Conservation (phyloP, 2,888 invertebrate genomes). For the Cacoxenus indagator region DNA sequence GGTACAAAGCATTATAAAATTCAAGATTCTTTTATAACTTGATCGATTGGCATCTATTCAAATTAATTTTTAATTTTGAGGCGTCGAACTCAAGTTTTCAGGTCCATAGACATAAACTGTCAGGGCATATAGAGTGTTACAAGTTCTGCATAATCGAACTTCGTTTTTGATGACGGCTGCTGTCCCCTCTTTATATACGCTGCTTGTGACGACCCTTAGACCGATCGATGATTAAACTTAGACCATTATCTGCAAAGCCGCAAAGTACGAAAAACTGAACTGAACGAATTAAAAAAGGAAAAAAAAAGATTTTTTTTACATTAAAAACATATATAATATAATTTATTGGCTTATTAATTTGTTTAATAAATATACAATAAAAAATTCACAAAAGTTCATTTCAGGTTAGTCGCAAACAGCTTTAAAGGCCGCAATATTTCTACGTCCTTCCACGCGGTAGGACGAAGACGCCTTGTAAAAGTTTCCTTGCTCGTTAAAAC, state of each 20-base stretch:
- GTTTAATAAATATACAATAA: conserved; percentile 62
- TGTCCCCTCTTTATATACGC: not conserved
- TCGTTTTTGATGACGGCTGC: too few species aligned
- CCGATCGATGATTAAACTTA: not conserved
- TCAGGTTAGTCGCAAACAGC: conserved; percentile 48
- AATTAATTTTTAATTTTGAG: too few species aligned
- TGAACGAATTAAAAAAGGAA: too few species aligned
- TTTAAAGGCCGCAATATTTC: conserved; percentile 8
- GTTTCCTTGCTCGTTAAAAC: not conserved
- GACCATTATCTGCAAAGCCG: not conserved
- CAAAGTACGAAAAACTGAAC: not conserved
- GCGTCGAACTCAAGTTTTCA: too few species aligned
- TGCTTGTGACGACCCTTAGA: not conserved
- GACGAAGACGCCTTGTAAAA: not conserved
- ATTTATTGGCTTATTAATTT: conserved; percentile 64
- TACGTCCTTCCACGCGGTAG: not conserved
- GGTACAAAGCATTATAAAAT: too few species aligned
- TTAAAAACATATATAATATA: conserved; percentile 60
- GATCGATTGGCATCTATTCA: too few species aligned
- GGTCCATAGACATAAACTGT: too few species aligned
- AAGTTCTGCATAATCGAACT: too few species aligned
- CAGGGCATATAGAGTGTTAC: too few species aligned
- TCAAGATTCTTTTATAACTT: too few species aligned
- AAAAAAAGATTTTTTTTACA: conserved; percentile 40
- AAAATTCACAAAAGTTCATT: conserved; percentile 24